Evolutionary conservation across 92 coral and sea anemone genomes (phyloP).

Genomic region (Epizoanthus rinbou): DNA sequence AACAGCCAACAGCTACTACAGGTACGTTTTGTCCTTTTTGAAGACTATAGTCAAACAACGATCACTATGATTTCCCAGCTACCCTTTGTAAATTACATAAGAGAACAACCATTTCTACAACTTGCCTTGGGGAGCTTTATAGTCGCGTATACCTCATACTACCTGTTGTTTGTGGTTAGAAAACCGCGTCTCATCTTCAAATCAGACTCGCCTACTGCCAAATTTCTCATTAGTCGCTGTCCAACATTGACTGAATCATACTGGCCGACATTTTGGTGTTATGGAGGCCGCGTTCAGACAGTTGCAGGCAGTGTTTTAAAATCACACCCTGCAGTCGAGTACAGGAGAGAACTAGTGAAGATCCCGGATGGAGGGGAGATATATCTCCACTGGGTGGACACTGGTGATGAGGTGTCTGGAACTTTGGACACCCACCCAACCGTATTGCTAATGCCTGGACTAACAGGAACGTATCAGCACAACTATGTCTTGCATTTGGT

Average conservation of each 20-base stretch:
- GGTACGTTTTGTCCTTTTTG: too few species aligned
- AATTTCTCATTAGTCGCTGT: constrained; percentile 56
- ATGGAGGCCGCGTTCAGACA: constrained; percentile 87
- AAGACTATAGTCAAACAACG: too few species aligned
- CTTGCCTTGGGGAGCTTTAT: constrained; percentile 50
- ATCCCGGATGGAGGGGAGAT: constrained; percentile 88
- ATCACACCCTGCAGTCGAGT: constrained; percentile 60
- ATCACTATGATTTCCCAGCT: neutral
- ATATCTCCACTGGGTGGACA: constrained; percentile 79
- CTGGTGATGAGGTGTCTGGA: constrained; percentile 43
- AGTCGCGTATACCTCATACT: constrained; percentile 57
- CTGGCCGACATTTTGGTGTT: constrained; percentile 93
- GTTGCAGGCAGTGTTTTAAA: constrained; percentile 67
- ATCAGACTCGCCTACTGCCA: constrained; percentile 50
- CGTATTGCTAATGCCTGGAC: constrained; percentile 82
- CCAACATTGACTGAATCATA: constrained; percentile 64
- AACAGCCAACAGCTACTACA: too few species aligned
- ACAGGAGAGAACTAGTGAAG: constrained; percentile 65
- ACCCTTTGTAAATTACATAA: neutral
- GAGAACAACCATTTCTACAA: constrained; percentile 43
- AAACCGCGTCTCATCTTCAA: constrained; percentile 67
- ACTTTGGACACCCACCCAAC: constrained; percentile 54
- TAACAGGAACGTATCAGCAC: constrained; percentile 75
- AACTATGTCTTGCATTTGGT: constrained; percentile 78
- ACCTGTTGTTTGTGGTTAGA: constrained; percentile 60